These are phyloP conservation scores for Redunca redunca DNA, from an alignment of 2,113 vertebrate species.

Conservation along the genomic window DNA sequence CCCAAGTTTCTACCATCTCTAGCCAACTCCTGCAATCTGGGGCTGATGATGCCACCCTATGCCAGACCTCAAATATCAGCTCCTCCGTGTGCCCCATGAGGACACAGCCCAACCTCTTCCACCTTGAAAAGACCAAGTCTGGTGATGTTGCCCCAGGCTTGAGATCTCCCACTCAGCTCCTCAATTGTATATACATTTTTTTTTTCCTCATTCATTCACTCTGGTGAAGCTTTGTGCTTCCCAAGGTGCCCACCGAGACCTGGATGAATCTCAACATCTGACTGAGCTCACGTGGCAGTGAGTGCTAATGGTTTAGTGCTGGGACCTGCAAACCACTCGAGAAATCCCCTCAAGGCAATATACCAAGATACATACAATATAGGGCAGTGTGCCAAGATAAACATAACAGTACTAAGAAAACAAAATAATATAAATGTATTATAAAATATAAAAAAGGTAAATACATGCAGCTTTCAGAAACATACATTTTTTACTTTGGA, in stretches of 20 bases:
- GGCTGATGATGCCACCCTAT: no score
- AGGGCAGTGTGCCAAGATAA: not conserved
- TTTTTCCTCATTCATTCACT: not conserved
- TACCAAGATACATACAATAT: slow-evolving; percentile 4
- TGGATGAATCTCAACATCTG: not conserved
- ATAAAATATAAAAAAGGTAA: not conserved
- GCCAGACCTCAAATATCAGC: not conserved
- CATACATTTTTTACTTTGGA: slow-evolving; percentile 37
- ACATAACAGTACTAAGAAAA: not conserved
- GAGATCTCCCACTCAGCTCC: not conserved
- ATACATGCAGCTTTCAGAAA: not conserved
- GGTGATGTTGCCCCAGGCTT: not conserved
- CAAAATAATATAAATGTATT: not conserved
- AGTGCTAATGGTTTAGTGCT: not conserved
- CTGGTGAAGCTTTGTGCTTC: not conserved
- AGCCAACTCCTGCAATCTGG: not conserved
- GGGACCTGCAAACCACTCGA: not conserved
- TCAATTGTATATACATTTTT: not conserved
- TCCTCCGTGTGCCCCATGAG: accelerated
- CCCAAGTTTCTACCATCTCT: not conserved
- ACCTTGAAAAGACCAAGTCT: not conserved
- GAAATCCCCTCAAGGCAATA: not conserved
- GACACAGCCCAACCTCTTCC: no score
- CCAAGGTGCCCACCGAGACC: not conserved
- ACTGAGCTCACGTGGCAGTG: not conserved